Base-by-base conservation (phyloP, 1,140 invertebrate genomes). In the Sitophilus oryzae region DNA sequence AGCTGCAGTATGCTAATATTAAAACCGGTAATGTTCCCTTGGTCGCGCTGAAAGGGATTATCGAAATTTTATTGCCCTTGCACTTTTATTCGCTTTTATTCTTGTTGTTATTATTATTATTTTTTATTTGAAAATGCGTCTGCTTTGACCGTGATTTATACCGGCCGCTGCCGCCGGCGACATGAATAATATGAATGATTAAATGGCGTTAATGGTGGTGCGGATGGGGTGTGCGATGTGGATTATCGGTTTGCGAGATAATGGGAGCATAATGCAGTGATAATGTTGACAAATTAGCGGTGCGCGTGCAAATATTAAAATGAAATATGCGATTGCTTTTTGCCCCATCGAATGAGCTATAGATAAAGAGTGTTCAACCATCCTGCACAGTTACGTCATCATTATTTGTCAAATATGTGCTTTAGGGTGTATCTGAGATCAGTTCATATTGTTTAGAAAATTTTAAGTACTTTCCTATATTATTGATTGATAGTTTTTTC, bases 261-360 rank as follows among this genome's bases (percentile, higher is more conserved):
- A 53, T 53, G 21, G 42, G 21, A 44, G 51, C 51, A 53, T 40
- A 53, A 53, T 53, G 51, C 35, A 37, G 42, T 23, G 42, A 53
- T 53, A 53, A 53, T 53, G 51, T 53, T 53, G 51, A 53, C 51
- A 53, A 53, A 53, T 53, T 53, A n/a, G n/a, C n/a, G n/a, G n/a
- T n/a, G n/a, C n/a, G n/a, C n/a, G n/a, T n/a, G n/a, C n/a, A n/a
- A n/a, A n/a, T n/a, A n/a, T n/a, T n/a, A n/a, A n/a, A n/a, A n/a
- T n/a, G n/a, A n/a, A n/a, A n/a, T n/a, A n/a, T n/a, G n/a, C n/a
- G n/a, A n/a, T n/a, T n/a, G n/a, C n/a, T n/a, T n/a, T n/a, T n/a
- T n/a, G n/a, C n/a, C n/a, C n/a, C n/a, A n/a, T n/a, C n/a, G n/a
- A n/a, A n/a, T n/a, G n/a, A n/a, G n/a, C n/a, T n/a, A n/a, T n/a